phyloP scores from a whole-genome alignment of 2,888 invertebrate genomes.

The Tuta absoluta region DNA sequence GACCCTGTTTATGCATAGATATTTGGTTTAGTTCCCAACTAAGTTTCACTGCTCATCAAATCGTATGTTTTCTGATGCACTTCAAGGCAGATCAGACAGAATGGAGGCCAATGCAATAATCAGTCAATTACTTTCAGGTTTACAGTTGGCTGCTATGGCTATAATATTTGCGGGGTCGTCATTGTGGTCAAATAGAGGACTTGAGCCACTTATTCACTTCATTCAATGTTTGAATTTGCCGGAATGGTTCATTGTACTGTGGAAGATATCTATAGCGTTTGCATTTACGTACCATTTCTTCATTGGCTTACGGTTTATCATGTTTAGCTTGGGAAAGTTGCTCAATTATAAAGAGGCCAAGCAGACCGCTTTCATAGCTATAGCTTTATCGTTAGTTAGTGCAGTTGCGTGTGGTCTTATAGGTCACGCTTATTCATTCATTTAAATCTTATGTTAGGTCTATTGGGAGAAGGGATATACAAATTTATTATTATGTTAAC shows the following conservation, averaged over 20 bases:
- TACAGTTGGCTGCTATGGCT: conserved; percentile 48
- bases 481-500: no score
- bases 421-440: neutral
- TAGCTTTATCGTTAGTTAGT: neutral
- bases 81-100: neutral
- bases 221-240: conserved; percentile 63
- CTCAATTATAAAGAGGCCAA: conserved; percentile 49
- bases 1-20: no score
- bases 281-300: conserved; percentile 65
- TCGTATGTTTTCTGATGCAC: no score
- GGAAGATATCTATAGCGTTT: conserved; percentile 54
- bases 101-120: neutral
- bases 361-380: conserved; percentile 39
- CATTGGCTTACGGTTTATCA: conserved; percentile 61
- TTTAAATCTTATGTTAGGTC: neutral
- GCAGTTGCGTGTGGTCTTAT: conserved; percentile 5
- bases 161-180: conserved; percentile 51
- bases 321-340: conserved; percentile 46
- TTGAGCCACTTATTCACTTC: conserved; percentile 60
- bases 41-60: no score
- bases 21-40: no score
- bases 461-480: no score
- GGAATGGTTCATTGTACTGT: conserved; percentile 37
- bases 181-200: conserved; percentile 60
- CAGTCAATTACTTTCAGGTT: conserved; percentile 51